Base-by-base conservation (phyloP, 1,140 invertebrate genomes). In the Calliphora vicina region DNA sequence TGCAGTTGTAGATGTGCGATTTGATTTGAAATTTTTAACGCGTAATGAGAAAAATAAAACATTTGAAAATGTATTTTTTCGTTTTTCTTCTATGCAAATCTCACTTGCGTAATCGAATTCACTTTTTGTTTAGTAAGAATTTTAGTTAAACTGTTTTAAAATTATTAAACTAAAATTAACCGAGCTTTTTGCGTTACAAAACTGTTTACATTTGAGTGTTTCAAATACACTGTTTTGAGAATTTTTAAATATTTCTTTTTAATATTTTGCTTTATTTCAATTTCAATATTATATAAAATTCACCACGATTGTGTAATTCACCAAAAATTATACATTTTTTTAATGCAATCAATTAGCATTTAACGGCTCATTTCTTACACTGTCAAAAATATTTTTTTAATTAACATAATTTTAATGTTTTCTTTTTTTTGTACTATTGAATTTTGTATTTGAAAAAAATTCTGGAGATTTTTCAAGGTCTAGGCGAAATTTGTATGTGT, bases 271-370 rank as follows among this genome's bases (percentile, higher is more conserved):
- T 57, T 57, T 57, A 17, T 35, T 25, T 29, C 10, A 17, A 17
- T 74, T 50, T 71, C 26, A 67, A 45, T 17, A 26, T 83, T 83
- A 83, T 83, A 72, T 83, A 83, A 83, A 83, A 80, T 76, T 83
- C 82, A 83, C 82, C 74, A 83, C 29, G 83, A 83, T 83, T 83
- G 83, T 83, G 83, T 83, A 83, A 83, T 81, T 83, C 83, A 81
- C 83, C 71, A 81, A 45, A 50, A 29, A 50, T 57, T 80, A 81
- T 81, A 35, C 81, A 73, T 27, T 80, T n/a, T n/a, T n/a, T 81
- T 50, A 74, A 35, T 10, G 57, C 67, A 67, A 83, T 42, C 50
- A 35, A 78, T 71, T 23, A 35, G 42, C 50, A 82, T 74, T 80
- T 45, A 81, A 71, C 20, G 35, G 50, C 13, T 57, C 26, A 73